phyloP scores from a whole-genome alignment of 2,888 invertebrate species.

The Macropis europaea region DNA sequence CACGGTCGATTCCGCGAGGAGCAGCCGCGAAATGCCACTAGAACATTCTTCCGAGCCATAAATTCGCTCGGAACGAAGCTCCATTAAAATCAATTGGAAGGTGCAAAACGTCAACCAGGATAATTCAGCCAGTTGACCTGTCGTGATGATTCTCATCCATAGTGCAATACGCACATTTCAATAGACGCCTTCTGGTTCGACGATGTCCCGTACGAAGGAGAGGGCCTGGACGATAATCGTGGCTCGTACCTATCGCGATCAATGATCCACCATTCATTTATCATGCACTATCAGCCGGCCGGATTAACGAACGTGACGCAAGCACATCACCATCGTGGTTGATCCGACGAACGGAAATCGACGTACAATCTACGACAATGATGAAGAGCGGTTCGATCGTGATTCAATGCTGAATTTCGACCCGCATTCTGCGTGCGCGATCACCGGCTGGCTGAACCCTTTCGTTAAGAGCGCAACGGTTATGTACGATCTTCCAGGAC shows the following conservation, averaged over 20 bases:
- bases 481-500: slow-evolving; percentile 46
- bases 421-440: slow-evolving; percentile 7
- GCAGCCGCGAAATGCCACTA: slow-evolving; percentile 40
- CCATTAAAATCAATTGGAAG: slow-evolving; percentile 77
- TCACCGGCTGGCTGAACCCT: slow-evolving; percentile 26
- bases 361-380: not conserved
- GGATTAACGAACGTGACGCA: slow-evolving; percentile 39
- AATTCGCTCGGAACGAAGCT: slow-evolving; percentile 60
- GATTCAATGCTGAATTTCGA: not conserved
- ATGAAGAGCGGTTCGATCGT: not conserved
- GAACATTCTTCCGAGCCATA: slow-evolving; percentile 57
- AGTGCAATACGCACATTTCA: slow-evolving; percentile 56
- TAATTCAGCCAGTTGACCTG: slow-evolving; percentile 74
- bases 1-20: slow-evolving; percentile 12
- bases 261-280: slow-evolving; percentile 16
- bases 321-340: not conserved
- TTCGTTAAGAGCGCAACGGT: slow-evolving; percentile 27
- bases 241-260: not conserved
- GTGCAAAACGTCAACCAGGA: slow-evolving; percentile 76
- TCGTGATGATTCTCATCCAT: slow-evolving; percentile 65
- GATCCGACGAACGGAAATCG: no score
- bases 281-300: slow-evolving; percentile 22
- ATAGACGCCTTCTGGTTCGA: not conserved
- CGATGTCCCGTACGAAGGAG: not conserved
- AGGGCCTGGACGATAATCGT: not conserved